Conservation (phyloP, 2,113 vertebrate genomes). For the Ariopsis seemanni region DNA sequence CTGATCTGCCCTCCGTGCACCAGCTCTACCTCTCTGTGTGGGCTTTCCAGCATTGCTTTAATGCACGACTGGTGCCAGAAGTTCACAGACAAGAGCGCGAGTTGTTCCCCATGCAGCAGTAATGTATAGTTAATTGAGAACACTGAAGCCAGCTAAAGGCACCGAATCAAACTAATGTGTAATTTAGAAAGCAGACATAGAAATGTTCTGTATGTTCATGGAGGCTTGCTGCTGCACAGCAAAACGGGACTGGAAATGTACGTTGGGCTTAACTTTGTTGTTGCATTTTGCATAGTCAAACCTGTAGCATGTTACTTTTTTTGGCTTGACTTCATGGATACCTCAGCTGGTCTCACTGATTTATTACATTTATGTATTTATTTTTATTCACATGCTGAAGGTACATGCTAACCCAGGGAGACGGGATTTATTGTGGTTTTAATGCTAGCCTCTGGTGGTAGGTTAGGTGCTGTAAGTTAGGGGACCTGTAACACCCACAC, state of each 20-base stretch:
- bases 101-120: constrained; percentile 5
- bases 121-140: constrained; percentile 37
- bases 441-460: background rate
- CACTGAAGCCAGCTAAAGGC: background rate
- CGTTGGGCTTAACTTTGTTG: background rate
- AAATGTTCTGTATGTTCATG: background rate
- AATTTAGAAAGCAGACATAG: background rate
- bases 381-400: background rate
- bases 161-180: background rate
- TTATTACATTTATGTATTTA: background rate
- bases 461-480: background rate
- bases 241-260: background rate
- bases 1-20: background rate
- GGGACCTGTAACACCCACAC: constrained; percentile 1
- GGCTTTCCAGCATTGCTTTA: constrained; percentile 21
- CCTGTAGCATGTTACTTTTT: background rate
- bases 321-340: background rate
- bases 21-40: constrained; percentile 17
- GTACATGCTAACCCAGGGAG: background rate
- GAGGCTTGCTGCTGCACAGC: background rate
- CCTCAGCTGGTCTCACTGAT: background rate
- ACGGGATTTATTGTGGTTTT: background rate
- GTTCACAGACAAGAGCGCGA: constrained; percentile 2
- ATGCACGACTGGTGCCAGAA: background rate
- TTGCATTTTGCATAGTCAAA: background rate